phyloP scores from a whole-genome alignment of 2,113 vertebrate genomes.

The Cololabis saira region DNA sequence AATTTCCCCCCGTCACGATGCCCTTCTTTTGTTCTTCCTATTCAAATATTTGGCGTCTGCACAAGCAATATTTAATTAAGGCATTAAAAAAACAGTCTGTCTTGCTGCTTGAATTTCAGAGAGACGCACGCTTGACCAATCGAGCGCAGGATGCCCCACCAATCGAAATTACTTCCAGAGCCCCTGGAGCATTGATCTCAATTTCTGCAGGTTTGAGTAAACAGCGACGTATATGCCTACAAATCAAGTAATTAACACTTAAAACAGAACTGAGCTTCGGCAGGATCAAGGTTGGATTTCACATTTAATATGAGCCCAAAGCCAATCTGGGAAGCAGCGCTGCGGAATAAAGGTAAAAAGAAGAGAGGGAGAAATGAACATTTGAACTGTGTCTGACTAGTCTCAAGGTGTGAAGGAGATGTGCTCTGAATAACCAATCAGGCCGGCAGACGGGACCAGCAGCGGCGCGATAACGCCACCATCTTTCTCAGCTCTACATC shows the following conservation, averaged over 20 bases:
- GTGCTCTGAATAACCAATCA: slow-evolving; percentile 59
- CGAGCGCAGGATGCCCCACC: slow-evolving; percentile 46
- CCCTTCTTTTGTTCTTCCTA: slow-evolving; percentile 44
- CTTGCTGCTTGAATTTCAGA: slow-evolving; percentile 68
- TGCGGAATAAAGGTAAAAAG: slow-evolving; percentile 25
- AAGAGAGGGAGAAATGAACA: slow-evolving; percentile 48
- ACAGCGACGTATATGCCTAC: slow-evolving; percentile 77
- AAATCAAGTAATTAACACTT: slow-evolving; percentile 82
- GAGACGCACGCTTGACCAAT: slow-evolving; percentile 41
- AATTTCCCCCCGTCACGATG: neutral
- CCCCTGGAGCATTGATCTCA: slow-evolving; percentile 77
- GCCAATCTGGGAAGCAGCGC: slow-evolving; percentile 35
- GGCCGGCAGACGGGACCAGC: slow-evolving; percentile 36
- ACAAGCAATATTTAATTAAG: slow-evolving; percentile 41
- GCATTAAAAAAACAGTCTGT: slow-evolving; percentile 19
- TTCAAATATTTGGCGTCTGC: slow-evolving; percentile 43
- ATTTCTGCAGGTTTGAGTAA: slow-evolving; percentile 77
- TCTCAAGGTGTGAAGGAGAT: slow-evolving; percentile 25
- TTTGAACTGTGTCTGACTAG: slow-evolving; percentile 51
- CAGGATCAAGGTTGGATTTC: slow-evolving; percentile 66
- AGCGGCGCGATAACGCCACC: slow-evolving; percentile 36
- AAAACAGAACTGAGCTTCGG: slow-evolving; percentile 64
- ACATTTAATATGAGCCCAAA: slow-evolving; percentile 41
- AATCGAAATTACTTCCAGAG: slow-evolving; percentile 74
- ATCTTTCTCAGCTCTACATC: slow-evolving; percentile 7